Conservation (phyloP, 2,113 vertebrate genomes). For the Euleptes europaea region DNA sequence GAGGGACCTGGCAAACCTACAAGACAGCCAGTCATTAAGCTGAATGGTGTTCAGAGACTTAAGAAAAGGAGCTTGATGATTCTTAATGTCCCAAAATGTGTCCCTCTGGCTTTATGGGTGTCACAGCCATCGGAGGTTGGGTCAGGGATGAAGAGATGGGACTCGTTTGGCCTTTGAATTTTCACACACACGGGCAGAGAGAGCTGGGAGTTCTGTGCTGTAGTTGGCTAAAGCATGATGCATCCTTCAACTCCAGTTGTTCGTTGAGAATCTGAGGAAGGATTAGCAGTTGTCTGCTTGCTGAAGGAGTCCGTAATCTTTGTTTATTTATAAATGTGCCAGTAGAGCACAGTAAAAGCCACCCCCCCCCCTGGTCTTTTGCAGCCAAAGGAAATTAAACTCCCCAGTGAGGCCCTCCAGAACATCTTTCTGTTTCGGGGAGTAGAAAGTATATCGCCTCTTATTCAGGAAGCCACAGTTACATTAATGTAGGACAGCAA, state of each 20-base stretch:
- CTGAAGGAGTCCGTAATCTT: too few relatives aligned
- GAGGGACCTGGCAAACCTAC: too few relatives aligned
- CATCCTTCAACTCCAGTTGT: background rate
- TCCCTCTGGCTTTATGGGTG: background rate
- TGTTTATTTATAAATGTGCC: background rate
- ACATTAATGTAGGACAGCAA: background rate
- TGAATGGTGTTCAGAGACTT: too few relatives aligned
- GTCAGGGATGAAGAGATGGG: background rate
- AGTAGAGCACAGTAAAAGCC: background rate
- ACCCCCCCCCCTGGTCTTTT: background rate
- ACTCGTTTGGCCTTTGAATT: background rate
- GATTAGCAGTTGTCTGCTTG: background rate
- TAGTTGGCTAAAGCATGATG: background rate
- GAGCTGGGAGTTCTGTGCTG: background rate
- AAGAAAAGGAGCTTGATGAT: background rate
- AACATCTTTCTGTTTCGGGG: background rate
- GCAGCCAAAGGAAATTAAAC: background rate
- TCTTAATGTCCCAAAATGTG: background rate
- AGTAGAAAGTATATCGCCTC: background rate
- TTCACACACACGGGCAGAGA: background rate
- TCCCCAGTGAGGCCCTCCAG: too few relatives aligned
- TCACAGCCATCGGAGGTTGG: background rate
- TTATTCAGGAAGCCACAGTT: background rate
- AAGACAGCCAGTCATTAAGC: too few relatives aligned
- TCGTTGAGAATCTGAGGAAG: background rate